Conservation (phyloP, 2,797 vertebrate species). For the Cichlasoma orientale region DNA sequence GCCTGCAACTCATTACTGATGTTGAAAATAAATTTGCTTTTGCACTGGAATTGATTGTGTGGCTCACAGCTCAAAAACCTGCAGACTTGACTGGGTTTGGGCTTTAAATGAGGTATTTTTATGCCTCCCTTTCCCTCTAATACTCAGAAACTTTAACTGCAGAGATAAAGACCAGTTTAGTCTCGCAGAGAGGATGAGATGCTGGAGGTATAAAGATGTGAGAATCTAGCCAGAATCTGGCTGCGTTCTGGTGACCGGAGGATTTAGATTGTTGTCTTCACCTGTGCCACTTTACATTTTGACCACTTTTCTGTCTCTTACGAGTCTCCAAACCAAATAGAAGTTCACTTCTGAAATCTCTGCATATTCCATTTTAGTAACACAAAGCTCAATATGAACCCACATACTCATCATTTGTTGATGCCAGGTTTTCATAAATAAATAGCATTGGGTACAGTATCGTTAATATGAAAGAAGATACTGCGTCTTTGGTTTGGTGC, state of each 20-base stretch:
- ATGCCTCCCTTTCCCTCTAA: background rate
- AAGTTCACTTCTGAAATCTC: background rate
- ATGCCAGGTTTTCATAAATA: background rate
- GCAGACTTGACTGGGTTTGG: background rate
- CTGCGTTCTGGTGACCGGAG: background rate
- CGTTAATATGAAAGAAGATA: background rate
- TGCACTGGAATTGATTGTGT: background rate
- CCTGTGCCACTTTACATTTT: too few relatives aligned
- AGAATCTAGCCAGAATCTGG: background rate
- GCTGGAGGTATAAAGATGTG: background rate
- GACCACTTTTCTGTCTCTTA: background rate
- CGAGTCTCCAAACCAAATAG: background rate
- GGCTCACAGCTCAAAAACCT: fast-evolving
- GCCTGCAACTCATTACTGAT: background rate
- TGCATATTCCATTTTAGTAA: background rate
- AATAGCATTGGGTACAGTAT: background rate
- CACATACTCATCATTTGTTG: too few relatives aligned
- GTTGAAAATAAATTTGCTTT: background rate
- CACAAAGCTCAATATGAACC: background rate
- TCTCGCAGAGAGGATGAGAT: background rate
- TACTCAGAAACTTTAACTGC: background rate
- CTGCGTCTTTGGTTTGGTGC: background rate
- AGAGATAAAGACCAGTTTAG: background rate
- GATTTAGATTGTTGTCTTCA: background rate
- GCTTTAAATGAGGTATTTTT: background rate